A percentile compares a stretch with the other conserved stretches of the same genome.
phyloP scores from a whole-genome alignment of 2,113 vertebrate species.

The Petroica traversi region DNA sequence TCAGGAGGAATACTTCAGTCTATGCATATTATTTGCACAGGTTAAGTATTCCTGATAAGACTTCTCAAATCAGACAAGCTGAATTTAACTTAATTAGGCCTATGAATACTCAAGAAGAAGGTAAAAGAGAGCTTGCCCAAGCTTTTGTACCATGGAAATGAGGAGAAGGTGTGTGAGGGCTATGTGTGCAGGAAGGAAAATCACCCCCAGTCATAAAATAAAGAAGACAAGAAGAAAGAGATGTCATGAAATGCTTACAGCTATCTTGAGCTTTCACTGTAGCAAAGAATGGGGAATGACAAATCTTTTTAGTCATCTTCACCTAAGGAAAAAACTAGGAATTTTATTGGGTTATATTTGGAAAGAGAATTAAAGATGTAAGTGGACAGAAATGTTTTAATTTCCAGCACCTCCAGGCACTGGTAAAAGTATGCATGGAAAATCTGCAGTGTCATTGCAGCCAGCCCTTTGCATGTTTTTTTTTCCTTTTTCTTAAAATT shows the following conservation, averaged over 20 bases:
- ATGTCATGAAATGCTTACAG: not conserved
- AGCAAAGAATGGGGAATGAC: not conserved
- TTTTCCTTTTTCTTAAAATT: not conserved
- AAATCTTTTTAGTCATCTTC: not conserved
- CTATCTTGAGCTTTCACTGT: not conserved
- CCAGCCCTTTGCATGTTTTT: not conserved
- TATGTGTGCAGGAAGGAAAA: not conserved
- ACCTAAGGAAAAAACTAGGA: not conserved
- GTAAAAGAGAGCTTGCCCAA: conserved; percentile 34
- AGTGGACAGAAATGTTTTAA: not conserved
- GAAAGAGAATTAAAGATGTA: not conserved
- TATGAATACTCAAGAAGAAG: conserved; percentile 43
- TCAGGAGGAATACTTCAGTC: conserved; percentile 16
- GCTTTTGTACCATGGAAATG: conserved; percentile 26
- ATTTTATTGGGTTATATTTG: not conserved
- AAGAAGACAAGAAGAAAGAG: conserved; percentile 6
- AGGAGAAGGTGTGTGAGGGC: not conserved
- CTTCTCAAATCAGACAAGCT: conserved; percentile 65
- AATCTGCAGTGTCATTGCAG: not conserved
- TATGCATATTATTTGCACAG: conserved; percentile 67
- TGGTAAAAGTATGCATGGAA: not conserved
- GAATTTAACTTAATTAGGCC: conserved; percentile 73
- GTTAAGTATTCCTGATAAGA: conserved; percentile 73
- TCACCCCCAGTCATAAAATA: not conserved
- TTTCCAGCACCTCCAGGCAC: not conserved